Conservation (phyloP, 1,140 invertebrate species). For the Drosophila truncata region DNA sequence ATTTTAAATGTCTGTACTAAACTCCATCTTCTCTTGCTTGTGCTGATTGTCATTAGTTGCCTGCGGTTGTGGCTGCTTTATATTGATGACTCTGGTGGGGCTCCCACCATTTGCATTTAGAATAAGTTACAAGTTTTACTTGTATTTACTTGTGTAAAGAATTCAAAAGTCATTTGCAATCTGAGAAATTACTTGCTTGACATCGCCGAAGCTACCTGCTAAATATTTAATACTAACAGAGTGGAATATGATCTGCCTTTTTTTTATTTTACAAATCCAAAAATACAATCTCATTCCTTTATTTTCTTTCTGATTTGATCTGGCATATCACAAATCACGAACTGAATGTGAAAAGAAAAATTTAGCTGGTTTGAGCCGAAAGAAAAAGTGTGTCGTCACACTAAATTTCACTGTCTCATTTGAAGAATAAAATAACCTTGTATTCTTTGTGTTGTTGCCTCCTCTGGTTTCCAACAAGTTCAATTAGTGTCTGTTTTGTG, state of each 20-base stretch:
- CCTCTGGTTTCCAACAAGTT: background rate
- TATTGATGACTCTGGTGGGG: conserved; percentile 44
- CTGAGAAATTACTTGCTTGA: conserved; percentile 29
- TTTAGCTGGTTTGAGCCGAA: background rate
- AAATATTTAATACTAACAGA: conserved; percentile 33
- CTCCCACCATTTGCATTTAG: conserved; percentile 25
- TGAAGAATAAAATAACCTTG: conserved; percentile 15
- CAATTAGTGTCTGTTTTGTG: conserved; percentile 9
- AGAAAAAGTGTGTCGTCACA: conserved; percentile 9
- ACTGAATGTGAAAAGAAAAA: conserved; percentile 3
- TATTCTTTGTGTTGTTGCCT: background rate
- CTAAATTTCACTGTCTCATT: background rate
- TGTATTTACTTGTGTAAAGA: conserved; percentile 9
- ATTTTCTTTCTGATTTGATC: background rate
- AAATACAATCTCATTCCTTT: background rate
- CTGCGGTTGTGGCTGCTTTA: conserved; percentile 41
- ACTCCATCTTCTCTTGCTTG: conserved; percentile 11
- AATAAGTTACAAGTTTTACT: conserved; percentile 12
- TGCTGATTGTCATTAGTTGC: conserved; percentile 46
- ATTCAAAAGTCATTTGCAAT: conserved; percentile 35
- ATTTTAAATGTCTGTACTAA: background rate
- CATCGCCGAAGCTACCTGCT: conserved; percentile 1
- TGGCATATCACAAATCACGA: conserved; percentile 11
- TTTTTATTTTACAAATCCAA: background rate
- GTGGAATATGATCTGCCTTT: background rate